Percentiles rank a stretch among this genome's conserved stretches.
phyloP scores from a whole-genome alignment of 2,113 vertebrate species.

The Cyprinodon brontotheroides region DNA sequence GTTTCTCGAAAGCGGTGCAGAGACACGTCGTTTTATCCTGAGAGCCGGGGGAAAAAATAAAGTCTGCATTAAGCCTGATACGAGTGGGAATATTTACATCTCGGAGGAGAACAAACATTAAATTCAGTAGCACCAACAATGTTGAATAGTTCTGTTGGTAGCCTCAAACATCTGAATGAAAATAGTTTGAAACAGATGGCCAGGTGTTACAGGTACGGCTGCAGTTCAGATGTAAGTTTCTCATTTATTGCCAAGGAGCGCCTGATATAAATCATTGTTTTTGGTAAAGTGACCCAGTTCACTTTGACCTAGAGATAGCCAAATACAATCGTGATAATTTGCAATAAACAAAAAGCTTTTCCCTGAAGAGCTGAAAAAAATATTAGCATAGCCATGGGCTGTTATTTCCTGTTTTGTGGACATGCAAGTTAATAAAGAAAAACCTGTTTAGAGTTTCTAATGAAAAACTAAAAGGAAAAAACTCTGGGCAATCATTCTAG shows the following conservation, averaged over 20 bases:
- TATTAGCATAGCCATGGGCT: no score
- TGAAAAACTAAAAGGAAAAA: neutral
- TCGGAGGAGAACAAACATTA: neutral
- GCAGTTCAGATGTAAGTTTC: neutral
- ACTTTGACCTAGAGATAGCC: neutral
- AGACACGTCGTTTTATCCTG: neutral
- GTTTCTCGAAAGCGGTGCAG: neutral
- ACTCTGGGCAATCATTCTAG: no score
- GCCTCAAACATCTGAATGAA: no score
- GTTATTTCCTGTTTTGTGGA: no score
- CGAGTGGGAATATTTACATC: neutral
- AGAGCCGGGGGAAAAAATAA: slow-evolving; percentile 1
- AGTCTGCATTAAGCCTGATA: neutral
- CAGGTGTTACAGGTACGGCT: no score
- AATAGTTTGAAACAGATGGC: no score
- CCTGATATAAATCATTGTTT: neutral
- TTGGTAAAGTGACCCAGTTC: neutral
- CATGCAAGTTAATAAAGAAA: no score
- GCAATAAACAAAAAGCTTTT: neutral
- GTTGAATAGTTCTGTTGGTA: neutral
- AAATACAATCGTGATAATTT: neutral
- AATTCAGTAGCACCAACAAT: neutral
- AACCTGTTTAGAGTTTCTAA: neutral
- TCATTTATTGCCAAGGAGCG: neutral
- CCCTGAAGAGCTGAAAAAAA: no score